Evolutionary conservation across 2,797 vertebrate genomes (phyloP), one percentile per base, ranked within the genome.

Genomic region (Calcarius lapponicus): DNA sequence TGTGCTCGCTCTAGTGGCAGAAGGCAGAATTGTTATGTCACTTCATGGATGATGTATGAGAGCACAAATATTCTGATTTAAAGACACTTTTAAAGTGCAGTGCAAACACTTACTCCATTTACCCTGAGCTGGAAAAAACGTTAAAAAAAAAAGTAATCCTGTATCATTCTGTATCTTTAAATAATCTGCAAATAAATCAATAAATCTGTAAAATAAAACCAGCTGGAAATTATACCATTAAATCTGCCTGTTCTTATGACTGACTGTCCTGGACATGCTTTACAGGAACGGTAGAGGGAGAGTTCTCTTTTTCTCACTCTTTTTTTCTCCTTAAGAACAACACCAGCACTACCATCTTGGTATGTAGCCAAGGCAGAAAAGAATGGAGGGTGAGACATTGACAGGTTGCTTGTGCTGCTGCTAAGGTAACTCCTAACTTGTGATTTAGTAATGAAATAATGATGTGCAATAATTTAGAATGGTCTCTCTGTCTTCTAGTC

Each of bases 371-470:
- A 65, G 21, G 36, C 38, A 74, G 58, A 47, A 72, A 73, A 86
- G 20, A 51, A 45, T 78, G 62, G 64, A 72, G 38, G 18, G 17
- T 62, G 76, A 83, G 54, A 67, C 45, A 29, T 32, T 78, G 19
- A 32, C 6, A 58, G 62, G 28, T 50, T 81, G 56, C 36, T n/a
- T 80, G 21, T 71, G 34, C 42, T 75, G 73, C 76, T 89, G n/a
- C 51, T 90, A 66, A 80, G 48, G 40, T 53, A 56, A 71, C 65
- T 91, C 36, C 45, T 42, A n/a, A 64, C 54, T 62, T 64, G 26
- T 91, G 74, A 91, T 91, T 94, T 85, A 82, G 42, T 32, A 56
- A 36, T 38, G 86, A 82, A 95, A 93, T 91, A 60, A 85, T 57
- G 67, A 80, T 71, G 60, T 91, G 74, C 74, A 80, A 20, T 91